Base-by-base conservation (phyloP, 2,797 vertebrate species). In the Pangasius macronema region DNA sequence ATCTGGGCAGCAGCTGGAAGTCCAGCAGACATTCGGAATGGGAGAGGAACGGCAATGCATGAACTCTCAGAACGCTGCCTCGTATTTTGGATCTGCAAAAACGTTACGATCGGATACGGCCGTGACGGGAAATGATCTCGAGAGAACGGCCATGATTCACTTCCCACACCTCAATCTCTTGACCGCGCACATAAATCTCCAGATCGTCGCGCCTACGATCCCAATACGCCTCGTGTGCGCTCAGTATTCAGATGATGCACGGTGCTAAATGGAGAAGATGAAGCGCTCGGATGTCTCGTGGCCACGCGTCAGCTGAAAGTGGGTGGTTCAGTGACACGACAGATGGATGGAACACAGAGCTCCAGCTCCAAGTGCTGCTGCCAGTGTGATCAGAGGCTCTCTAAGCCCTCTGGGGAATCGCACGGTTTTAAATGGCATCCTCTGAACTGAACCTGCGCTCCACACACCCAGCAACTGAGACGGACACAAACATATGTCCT, bases 1-100 rank as follows among this genome's bases (percentile, higher is more conserved):
- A 93, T 94, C 90, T 93, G 93, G 88, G 6, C 0, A 18, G 5
- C 92, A 94, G 89, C 91, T 94, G 92, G 90, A 85, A 86, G 63
- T 33, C 53, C 65, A 73, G 61, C 80, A 89, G 86, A 24, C 33
- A 18, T 16, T 53, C 16, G 18, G 18, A 72, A 39, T 16, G 27
- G 46, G 46, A 51, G 49, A 30, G 5, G 30, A 57, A 22, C 6
- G 20, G 30, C 51, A 36, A 36, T 6, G 8, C 53, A 39, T 3
- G 42, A 81, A 5, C 33, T 39, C 33, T 57, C 20, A 27, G 20
- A 61, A 81, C 13, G 18, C 30, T 33, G 5, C 42, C 13, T 75
- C 3, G 42, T 14, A 42, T 42, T 51, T n/a, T n/a, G 42, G 72
- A 51, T 49, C 42, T 51, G 7, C 46, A 27, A 27, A 30, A 75